phyloP scores from a whole-genome alignment of 1,140 invertebrate genomes.

The Plutomurus gul region DNA sequence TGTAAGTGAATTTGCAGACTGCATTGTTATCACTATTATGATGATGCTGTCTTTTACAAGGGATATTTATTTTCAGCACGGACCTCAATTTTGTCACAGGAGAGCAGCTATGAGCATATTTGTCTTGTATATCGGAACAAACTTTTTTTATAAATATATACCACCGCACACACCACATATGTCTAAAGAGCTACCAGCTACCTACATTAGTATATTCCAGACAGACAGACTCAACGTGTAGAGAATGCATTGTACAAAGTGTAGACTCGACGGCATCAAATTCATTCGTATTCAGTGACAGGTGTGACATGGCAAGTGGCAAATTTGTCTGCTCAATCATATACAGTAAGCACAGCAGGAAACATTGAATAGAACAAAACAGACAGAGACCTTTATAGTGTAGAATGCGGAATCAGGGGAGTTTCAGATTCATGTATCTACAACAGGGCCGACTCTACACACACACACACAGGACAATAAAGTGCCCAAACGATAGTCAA shows the following conservation, averaged over 20 bases:
- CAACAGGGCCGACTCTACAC: neutral
- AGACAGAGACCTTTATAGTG: neutral
- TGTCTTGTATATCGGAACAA: neutral
- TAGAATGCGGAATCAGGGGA: constrained; percentile 27
- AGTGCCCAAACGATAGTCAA: neutral
- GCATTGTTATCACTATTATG: neutral
- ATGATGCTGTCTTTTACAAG: neutral
- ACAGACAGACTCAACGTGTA: neutral
- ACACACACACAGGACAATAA: neutral
- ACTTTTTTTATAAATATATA: constrained; percentile 6
- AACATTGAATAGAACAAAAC: constrained; percentile 31
- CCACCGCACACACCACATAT: neutral
- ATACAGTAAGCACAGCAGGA: constrained; percentile 32
- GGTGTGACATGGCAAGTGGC: constrained; percentile 45
- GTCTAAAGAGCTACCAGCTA: too few species aligned
- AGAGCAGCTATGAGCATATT: neutral
- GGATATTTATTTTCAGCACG: constrained; percentile 20
- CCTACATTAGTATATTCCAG: too few species aligned
- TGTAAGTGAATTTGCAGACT: neutral
- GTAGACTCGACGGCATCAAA: constrained; percentile 3
- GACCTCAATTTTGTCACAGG: neutral
- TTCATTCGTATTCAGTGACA: constrained; percentile 40
- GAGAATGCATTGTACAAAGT: neutral
- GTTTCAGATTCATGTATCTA: constrained; percentile 10
- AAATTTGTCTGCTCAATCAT: constrained; percentile 40